Evolutionary conservation across 2,797 vertebrate species (phyloP).

Genomic region (Chloroceryle amazona): DNA sequence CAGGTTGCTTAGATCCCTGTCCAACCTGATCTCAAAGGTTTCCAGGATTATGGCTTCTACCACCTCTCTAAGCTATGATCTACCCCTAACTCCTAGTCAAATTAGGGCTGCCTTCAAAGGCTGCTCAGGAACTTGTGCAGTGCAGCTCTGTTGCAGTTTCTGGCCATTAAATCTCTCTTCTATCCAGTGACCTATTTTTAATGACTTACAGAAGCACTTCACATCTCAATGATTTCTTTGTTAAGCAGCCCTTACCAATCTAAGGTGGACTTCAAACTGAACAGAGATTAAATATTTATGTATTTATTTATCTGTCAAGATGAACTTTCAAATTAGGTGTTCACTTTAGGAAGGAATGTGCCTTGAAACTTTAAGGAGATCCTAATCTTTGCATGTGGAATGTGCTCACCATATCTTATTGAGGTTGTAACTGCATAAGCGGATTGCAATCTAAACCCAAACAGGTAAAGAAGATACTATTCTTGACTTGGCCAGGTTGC

Average conservation of each 20-base stretch:
- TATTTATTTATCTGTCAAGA: background rate
- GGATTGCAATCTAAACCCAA: background rate
- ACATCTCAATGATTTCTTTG: fast-evolving
- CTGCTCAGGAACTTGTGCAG: background rate
- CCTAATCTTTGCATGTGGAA: background rate
- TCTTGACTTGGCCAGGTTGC: background rate
- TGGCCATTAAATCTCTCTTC: background rate
- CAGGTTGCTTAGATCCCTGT: background rate
- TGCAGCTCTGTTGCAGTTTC: background rate
- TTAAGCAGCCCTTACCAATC: background rate
- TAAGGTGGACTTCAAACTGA: background rate
- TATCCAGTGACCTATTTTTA: background rate
- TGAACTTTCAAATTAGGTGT: background rate
- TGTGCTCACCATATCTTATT: background rate
- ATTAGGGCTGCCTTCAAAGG: background rate
- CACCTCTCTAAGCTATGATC: background rate
- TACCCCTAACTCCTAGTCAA: background rate
- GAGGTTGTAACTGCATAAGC: background rate
- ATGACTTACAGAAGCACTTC: background rate
- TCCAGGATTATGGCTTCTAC: too few relatives aligned
- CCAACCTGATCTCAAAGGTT: background rate
- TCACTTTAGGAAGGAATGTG: background rate
- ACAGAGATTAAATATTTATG: background rate
- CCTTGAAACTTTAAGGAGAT: background rate
- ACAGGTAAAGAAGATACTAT: background rate